A percentile compares a stretch with the other conserved stretches of the same genome.
Conservation (phyloP, 1,140 invertebrate genomes). For the Rhagoletis pomonella region DNA sequence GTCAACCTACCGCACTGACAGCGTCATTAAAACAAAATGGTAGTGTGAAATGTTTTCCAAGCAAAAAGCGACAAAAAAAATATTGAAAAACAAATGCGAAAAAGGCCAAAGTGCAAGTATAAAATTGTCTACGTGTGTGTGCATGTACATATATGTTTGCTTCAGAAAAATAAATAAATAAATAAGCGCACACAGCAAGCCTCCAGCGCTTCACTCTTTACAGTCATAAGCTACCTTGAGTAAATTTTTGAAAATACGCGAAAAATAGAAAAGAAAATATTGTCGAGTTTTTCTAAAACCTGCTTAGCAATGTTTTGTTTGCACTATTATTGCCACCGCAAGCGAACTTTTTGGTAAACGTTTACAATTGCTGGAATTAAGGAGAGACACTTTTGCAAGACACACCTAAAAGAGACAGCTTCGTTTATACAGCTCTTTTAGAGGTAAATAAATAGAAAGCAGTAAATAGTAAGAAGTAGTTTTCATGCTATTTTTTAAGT, state of each 20-base stretch:
- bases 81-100: slow-evolving; percentile 20
- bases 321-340: background rate
- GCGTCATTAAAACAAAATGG: slow-evolving; percentile 31
- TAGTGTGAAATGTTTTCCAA: slow-evolving; percentile 27
- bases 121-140: background rate
- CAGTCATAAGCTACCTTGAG: slow-evolving; percentile 38
- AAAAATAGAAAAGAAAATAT: no score
- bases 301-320: background rate
- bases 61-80: no score
- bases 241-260: no score
- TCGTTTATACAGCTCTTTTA: background rate
- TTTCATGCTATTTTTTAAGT: background rate
- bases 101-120: slow-evolving; percentile 13
- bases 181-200: background rate
- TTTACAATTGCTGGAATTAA: slow-evolving; percentile 30
- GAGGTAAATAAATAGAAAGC: background rate
- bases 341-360: slow-evolving; percentile 8
- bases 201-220: background rate
- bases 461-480: no score
- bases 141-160: background rate
- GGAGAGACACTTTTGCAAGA: background rate
- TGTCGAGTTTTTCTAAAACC: background rate
- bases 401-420: background rate
- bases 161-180: slow-evolving; percentile 13
- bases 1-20: slow-evolving; percentile 41